Evolutionary conservation across 2,797 vertebrate genomes (phyloP), one percentile per base, ranked within the genome.

Genomic region (Clarias pachynema): DNA sequence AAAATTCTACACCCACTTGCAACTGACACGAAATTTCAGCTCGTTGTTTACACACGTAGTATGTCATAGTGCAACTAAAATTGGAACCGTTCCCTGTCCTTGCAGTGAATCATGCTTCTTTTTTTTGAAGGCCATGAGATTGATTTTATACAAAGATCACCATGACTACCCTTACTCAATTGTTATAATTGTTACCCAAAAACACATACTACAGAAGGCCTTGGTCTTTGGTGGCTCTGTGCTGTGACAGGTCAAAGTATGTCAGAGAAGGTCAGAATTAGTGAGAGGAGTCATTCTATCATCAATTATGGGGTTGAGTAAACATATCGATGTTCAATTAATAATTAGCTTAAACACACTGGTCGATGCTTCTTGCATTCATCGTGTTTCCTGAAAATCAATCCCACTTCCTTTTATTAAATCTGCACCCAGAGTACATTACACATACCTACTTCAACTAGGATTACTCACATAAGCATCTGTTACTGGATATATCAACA

Each of bases 21-120:
- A 59, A 63, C 79, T 81, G 72, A 74, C 62, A 68, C 65, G 49
- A 26, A 34, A 49, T 44, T 29, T 49, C 69, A 37, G 66, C 31
- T 16, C 63, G 57, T 24, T 83, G 63, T 40, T 72, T 57, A 70
- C 49, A 82, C 31, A 37, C 68, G 26, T 70, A 37, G 37, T 75
- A 56, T 79, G 62, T 79, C 69, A 60, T 62, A 16, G 49, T 75
- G 70, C 84, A 84, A 83, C 77, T 79, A 79, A 87, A 84, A 84
- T 82, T 74, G 69, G 83, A 79, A 79, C 68, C 3, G 34, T 62
- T 81, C 44, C 66, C 34, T 86, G 84, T 75, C 69, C 84, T 86
- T 78, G 49, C 24, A 81, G 75, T 6, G 9, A 89, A 83, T 75
- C 65, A 65, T 15, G 18, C 44, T 24, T 75, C 29, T 49, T 78